Conservation (phyloP, 23 tunicate genomes). For the Ciona savignyi region DNA sequence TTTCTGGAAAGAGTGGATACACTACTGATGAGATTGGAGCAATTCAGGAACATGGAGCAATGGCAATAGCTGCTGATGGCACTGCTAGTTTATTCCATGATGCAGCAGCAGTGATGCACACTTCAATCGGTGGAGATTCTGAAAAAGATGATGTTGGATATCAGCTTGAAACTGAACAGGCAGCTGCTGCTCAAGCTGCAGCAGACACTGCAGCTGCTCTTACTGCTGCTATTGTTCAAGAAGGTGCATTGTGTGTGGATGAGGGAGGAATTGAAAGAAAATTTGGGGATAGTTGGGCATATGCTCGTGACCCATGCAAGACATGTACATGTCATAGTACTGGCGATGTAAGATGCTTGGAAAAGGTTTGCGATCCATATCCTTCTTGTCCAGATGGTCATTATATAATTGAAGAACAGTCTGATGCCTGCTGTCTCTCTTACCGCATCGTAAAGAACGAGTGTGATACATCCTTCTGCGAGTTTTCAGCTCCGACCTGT, state of each 20-base stretch:
- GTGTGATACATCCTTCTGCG: conserved; percentile 56
- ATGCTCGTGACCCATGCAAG: conserved; percentile 52
- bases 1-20: conserved; percentile 63
- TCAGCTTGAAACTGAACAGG: conserved; percentile 22
- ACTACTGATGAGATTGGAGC: conserved; percentile 32
- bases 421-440: conserved; percentile 58
- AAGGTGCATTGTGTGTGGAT: conserved; percentile 72
- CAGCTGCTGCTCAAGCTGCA: conserved; percentile 56
- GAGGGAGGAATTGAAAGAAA: conserved; percentile 79
- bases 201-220: conserved; percentile 43
- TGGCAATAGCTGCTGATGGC: conserved; percentile 50
- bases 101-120: conserved; percentile 30
- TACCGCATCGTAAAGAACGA: conserved; percentile 75
- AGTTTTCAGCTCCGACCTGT: conserved; percentile 33
- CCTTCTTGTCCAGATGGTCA: conserved; percentile 80
- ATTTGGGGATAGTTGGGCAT: conserved; percentile 75
- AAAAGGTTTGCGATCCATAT: conserved; percentile 81
- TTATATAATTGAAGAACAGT: conserved; percentile 70
- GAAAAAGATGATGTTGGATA: conserved; percentile 10
- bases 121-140: neutral
- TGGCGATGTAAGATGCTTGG: conserved; percentile 50
- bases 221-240: conserved; percentile 43
- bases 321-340: conserved; percentile 70
- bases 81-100: conserved; percentile 46
- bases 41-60: conserved; percentile 27